These are phyloP conservation scores for Cosmorhoe ocellata DNA, from an alignment of 2,888 invertebrate species.

Conservation along the genomic window DNA sequence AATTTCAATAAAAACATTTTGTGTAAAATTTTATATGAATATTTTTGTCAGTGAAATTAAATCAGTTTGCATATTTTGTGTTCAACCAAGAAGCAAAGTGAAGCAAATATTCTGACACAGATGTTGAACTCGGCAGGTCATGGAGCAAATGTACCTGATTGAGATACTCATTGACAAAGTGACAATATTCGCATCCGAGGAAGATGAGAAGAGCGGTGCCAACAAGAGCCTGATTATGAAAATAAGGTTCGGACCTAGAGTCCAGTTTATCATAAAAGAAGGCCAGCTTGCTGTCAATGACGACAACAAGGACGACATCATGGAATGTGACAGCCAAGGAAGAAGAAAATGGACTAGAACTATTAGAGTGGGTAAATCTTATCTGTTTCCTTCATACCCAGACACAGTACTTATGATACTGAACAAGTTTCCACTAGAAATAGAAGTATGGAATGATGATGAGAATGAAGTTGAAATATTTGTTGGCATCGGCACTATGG, in stretches of 20 bases:
- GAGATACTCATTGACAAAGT: constrained; percentile 82
- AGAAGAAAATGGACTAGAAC: constrained; percentile 62
- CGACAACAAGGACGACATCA: constrained; percentile 54
- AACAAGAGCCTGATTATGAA: constrained; percentile 73
- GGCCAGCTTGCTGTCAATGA: constrained; percentile 61
- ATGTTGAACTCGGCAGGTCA: constrained; percentile 74
- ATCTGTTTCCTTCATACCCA: constrained; percentile 75
- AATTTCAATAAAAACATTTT: too few relatives aligned
- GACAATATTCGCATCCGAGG: constrained; percentile 57
- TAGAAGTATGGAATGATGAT: constrained; percentile 75
- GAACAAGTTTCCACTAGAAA: constrained; percentile 72
- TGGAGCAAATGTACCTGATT: constrained; percentile 82
- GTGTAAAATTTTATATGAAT: too few relatives aligned
- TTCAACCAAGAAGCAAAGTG: constrained; percentile 20
- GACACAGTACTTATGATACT: constrained; percentile 70
- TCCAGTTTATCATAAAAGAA: constrained; percentile 76
- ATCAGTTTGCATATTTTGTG: constrained; percentile 3
- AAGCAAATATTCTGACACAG: constrained; percentile 59
- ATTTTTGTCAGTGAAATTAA: not conserved
- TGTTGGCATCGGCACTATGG: constrained; percentile 67
- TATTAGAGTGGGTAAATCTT: constrained; percentile 79
- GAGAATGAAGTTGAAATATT: constrained; percentile 61
- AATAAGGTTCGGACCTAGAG: constrained; percentile 74
- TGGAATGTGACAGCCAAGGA: constrained; percentile 58
- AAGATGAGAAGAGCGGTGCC: constrained; percentile 53